Conservation (phyloP, 2,113 vertebrate genomes). For the Leptobrachium ailaonicum region DNA sequence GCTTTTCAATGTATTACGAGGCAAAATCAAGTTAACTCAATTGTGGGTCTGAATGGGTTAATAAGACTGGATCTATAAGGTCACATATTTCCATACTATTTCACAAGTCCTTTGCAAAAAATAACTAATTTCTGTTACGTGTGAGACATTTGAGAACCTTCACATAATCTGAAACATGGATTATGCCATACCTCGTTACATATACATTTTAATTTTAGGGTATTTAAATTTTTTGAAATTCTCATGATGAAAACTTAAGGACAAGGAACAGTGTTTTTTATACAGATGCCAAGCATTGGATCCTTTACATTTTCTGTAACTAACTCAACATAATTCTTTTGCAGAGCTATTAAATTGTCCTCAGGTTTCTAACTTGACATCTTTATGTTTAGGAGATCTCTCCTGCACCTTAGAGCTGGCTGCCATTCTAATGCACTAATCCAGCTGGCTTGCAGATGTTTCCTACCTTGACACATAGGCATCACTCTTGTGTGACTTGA, state of each 20-base stretch:
- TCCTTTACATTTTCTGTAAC: not conserved
- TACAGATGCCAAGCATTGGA: not conserved
- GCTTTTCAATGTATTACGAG: no score
- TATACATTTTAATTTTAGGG: no score
- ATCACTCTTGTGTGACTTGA: constrained; percentile 20
- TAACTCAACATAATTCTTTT: constrained; percentile 7
- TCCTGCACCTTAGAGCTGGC: constrained; percentile 21
- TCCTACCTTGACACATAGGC: constrained; percentile 33
- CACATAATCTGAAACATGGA: no score
- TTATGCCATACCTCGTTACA: no score
- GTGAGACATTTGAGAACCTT: no score
- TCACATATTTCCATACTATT: no score
- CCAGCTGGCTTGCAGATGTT: constrained; percentile 37
- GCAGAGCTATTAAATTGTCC: constrained; percentile 16
- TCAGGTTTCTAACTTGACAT: constrained; percentile 17
- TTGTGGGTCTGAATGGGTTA: no score
- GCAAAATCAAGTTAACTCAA: no score
- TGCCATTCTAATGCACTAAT: constrained; percentile 15
- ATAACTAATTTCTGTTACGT: no score
- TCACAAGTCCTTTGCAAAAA: no score
- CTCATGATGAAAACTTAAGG: not conserved
- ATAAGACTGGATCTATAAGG: no score
- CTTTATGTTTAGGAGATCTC: constrained; percentile 30
- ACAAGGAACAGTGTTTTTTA: constrained; percentile 2
- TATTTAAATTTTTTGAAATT: no score